These are phyloP conservation scores for Peromyscus melanophrys DNA, from an alignment of 2,797 vertebrate species.

Conservation along the genomic window DNA sequence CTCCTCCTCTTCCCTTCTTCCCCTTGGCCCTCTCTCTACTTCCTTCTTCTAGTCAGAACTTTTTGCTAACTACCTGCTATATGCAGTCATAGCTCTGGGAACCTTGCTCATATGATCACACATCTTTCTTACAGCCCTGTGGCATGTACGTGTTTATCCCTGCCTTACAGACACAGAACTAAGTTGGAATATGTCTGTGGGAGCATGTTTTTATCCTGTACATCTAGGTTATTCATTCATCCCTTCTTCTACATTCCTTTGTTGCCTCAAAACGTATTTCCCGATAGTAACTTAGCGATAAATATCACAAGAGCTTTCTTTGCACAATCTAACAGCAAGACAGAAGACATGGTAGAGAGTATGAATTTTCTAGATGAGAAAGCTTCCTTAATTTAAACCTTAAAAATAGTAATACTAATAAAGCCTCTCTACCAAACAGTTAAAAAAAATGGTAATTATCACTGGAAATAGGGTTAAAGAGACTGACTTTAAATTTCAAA, in stretches of 20 bases:
- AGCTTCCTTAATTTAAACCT: background rate
- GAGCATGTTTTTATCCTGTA: background rate
- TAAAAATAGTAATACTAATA: background rate
- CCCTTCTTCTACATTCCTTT: background rate
- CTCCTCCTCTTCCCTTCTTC: background rate
- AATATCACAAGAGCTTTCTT: background rate
- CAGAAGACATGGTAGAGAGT: background rate
- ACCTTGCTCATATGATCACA: background rate
- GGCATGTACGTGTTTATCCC: background rate
- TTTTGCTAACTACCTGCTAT: background rate
- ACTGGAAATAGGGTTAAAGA: constrained; percentile 13
- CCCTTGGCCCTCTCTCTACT: background rate
- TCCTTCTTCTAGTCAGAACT: background rate
- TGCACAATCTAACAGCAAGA: background rate
- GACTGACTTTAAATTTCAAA: constrained; percentile 40
- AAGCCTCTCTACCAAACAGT: background rate
- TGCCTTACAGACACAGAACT: background rate
- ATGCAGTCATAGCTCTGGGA: background rate
- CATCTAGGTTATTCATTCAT: background rate
- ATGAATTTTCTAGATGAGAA: background rate
- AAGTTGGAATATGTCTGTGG: background rate
- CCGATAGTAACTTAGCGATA: background rate
- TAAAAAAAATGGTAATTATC: background rate
- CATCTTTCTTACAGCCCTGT: background rate
- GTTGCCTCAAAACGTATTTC: constrained; percentile 41